Conservation (phyloP, 2,113 vertebrate species). For the Phrynosoma blainvillii region DNA sequence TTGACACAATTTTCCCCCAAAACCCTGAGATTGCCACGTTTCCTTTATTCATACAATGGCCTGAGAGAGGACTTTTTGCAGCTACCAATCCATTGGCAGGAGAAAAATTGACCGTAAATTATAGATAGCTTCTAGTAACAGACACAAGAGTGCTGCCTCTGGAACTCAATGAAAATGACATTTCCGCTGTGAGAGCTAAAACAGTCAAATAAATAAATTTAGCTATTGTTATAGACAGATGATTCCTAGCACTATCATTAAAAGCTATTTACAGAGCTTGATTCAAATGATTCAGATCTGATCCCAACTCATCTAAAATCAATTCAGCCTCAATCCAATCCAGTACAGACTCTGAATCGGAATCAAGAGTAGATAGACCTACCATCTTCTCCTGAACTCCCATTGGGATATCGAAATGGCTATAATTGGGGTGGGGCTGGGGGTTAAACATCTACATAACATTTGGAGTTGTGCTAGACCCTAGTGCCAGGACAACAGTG, state of each 20-base stretch:
- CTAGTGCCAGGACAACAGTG: no score
- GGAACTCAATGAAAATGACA: slow-evolving; percentile 39
- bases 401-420: no score
- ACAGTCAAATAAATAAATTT: background rate
- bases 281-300: no score
- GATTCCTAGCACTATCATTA: background rate
- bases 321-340: no score
- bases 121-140: slow-evolving; percentile 46
- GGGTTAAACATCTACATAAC: no score
- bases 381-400: no score
- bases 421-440: no score
- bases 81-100: slow-evolving; percentile 44
- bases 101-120: background rate
- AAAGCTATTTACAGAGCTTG: background rate
- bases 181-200: slow-evolving; percentile 19
- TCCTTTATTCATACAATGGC: slow-evolving; percentile 41
- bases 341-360: no score
- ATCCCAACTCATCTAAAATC: no score
- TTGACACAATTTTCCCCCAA: slow-evolving; percentile 53
- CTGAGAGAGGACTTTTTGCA: slow-evolving; percentile 46
- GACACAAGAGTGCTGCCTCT: slow-evolving; percentile 47
- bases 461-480: no score
- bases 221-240: background rate
- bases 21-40: slow-evolving; percentile 43
- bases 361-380: no score